Evolutionary conservation across 1,140 invertebrate species (phyloP).

Genomic region (Cherax destructor): DNA sequence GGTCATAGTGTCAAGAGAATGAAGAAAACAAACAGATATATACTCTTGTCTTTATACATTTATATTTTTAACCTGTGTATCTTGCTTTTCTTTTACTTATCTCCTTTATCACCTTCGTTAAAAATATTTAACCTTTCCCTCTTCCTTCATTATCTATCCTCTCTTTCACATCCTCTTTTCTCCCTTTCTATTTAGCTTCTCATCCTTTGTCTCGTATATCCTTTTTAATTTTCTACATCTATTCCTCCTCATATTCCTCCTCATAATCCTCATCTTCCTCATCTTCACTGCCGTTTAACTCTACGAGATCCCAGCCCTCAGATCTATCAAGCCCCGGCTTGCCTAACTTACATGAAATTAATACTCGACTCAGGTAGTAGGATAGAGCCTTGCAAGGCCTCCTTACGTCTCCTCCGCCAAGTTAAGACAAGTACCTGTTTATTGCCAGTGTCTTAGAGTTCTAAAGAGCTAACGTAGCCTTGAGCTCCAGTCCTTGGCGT

Average conservation of each 20-base stretch:
- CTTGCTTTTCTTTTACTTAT: background rate
- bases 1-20: no score
- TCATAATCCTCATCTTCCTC: background rate
- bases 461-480: no score
- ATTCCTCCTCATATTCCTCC: background rate
- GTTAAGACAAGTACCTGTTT: no score
- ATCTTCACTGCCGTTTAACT: background rate
- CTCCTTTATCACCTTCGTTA: background rate
- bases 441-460: no score
- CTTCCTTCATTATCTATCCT: background rate
- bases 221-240: background rate
- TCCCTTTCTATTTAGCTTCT: background rate
- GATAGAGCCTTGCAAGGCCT: no score
- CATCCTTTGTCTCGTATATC: background rate
- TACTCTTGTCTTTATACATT: no score
- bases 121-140: background rate
- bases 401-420: no score
- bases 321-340: no score
- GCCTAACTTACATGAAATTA: no score
- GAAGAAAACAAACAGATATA: no score
- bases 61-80: background rate
- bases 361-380: no score
- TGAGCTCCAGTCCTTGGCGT: no score
- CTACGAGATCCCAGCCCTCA: background rate
- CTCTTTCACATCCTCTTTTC: background rate